These are phyloP conservation scores for Eilema sororculum DNA, from an alignment of 2,888 invertebrate genomes.

Conservation along the genomic window DNA sequence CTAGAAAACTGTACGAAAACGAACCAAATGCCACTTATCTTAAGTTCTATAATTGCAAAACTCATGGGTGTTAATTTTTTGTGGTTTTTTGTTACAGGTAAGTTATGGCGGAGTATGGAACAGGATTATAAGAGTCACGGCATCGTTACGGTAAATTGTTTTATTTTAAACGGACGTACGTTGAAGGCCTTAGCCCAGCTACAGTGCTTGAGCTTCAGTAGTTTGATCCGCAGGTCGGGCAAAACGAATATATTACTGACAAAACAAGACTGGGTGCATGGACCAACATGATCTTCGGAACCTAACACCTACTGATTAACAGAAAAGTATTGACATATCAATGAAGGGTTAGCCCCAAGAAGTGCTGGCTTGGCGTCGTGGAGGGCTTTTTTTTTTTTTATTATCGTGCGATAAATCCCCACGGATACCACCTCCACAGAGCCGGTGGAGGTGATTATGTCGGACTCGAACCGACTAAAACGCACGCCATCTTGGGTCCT, in stretches of 20 bases:
- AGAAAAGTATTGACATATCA: too few relatives aligned
- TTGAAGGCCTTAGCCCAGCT: background rate
- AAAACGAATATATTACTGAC: background rate
- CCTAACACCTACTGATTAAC: too few relatives aligned
- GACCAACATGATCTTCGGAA: too few relatives aligned
- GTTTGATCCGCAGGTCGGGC: background rate
- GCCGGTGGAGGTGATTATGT: too few relatives aligned
- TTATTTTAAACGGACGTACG: background rate
- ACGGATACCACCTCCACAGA: too few relatives aligned
- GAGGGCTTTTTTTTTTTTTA: too few relatives aligned
- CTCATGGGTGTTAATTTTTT: slow-evolving; percentile 40
- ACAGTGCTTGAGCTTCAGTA: background rate
- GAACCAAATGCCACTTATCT: background rate
- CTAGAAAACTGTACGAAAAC: slow-evolving; percentile 15
- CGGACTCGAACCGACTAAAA: too few relatives aligned
- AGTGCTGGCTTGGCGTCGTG: too few relatives aligned
- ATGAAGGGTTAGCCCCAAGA: too few relatives aligned
- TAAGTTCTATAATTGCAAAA: slow-evolving; percentile 27
- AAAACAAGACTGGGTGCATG: too few relatives aligned
- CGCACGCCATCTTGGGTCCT: too few relatives aligned
- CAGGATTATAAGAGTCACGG: slow-evolving; percentile 26
- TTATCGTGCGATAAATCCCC: too few relatives aligned
- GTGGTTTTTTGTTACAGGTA: slow-evolving; percentile 46
- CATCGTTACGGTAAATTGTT: slow-evolving; percentile 27
- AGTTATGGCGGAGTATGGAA: slow-evolving; percentile 34